Evolutionary conservation across 2,113 vertebrate species (phyloP), one percentile per base, ranked within the genome.

Genomic region (Protomyctophum bolini): DNA sequence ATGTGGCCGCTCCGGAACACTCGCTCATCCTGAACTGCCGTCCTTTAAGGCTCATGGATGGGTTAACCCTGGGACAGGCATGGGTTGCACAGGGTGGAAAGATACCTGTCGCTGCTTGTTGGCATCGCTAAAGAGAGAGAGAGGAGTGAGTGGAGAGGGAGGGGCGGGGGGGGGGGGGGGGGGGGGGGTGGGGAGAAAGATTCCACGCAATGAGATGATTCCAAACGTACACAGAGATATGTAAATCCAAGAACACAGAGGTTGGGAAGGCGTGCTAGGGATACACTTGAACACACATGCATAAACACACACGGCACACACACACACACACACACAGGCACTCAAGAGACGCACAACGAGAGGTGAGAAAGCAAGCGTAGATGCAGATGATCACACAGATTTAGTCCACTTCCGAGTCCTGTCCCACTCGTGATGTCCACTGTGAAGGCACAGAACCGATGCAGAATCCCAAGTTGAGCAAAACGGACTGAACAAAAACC

Each of bases 1-100:
- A 94, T 71, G 91, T 93, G 66, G 91, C 93, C 79, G 92, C 91
- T 72, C 91, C 94, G 54, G 91, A 92, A 77, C 87, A 86, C 84
- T 93, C 91, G 41, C 89, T 91, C 92, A 93, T 93, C 76, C 79
- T 88, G 76, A 79, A 79, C 50, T 75, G 77, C 55, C 67, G 70
- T 76, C 73, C 86, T 70, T 84, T 86, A 76, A 72, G 81, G 83
- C 80, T 88, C 84, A 87, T 76, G 55, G 72, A 84, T 79, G 86
- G 86, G 84, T 92, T 90, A 92, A 89, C 76, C 79, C 82, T 81
- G 80, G 14, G 66, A 68, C 58, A 79, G 68, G 78, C 82, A 86
- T 88, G 62, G 58, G 60, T 54, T 73, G 77, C 71, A 83, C 81
- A 81, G 80, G 79, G 64, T 63, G 68, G 55, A 87, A 86, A 77